A percentile compares a stretch with the other conserved stretches of the same genome.
Conservation (phyloP, 2,888 invertebrate species). For the Allygus modestus region DNA sequence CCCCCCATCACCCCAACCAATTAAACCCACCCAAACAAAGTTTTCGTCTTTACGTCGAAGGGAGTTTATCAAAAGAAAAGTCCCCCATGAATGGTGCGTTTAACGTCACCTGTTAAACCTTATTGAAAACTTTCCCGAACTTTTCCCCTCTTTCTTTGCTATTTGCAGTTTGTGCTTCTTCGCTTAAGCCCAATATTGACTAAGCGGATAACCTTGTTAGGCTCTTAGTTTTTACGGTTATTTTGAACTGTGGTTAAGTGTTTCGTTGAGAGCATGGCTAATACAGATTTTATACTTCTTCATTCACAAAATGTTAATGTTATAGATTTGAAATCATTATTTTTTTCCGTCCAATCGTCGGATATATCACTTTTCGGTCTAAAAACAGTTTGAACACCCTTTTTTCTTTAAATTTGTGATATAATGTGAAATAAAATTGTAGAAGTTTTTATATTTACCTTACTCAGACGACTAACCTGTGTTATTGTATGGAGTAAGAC, state of each 20-base stretch:
- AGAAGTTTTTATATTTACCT: too few species aligned
- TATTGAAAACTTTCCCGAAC: constrained; percentile 35
- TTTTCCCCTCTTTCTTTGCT: constrained; percentile 12
- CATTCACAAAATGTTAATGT: too few species aligned
- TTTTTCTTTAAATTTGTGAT: too few species aligned
- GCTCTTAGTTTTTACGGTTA: not conserved
- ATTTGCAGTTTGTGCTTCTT: constrained; percentile 37
- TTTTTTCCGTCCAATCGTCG: too few species aligned
- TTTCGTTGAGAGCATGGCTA: not conserved
- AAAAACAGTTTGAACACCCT: too few species aligned
- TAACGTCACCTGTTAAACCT: constrained; percentile 48
- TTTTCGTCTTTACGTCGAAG: constrained; percentile 17
- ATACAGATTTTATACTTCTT: too few species aligned
- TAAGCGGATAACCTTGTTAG: constrained; percentile 11
- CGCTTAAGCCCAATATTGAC: not conserved
- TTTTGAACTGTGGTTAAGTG: not conserved
- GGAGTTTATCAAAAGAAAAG: constrained; percentile 54
- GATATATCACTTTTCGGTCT: too few species aligned
- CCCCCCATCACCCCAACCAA: constrained; percentile 4
- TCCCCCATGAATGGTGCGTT: constrained; percentile 52
- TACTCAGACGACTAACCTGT: too few species aligned
- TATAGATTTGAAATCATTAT: too few species aligned
- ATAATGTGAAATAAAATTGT: too few species aligned
- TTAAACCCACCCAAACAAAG: constrained; percentile 37
- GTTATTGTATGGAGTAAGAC: too few species aligned